A percentile compares a stretch with the other conserved stretches of the same genome.
Conservation (phyloP, 2,113 vertebrate species). For the Epinephelus fuscoguttatus region DNA sequence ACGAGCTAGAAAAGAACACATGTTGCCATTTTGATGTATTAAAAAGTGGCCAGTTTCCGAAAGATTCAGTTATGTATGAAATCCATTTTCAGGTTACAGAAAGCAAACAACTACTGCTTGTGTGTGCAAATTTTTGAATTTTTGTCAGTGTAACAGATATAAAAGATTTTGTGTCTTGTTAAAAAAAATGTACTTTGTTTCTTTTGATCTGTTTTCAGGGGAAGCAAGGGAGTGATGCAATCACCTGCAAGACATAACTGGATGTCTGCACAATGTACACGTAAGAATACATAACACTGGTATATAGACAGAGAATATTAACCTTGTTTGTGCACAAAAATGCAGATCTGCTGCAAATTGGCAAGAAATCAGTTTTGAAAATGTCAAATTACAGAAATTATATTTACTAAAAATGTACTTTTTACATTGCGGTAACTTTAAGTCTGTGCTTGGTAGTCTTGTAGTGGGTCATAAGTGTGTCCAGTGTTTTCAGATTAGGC, state of each 20-base stretch:
- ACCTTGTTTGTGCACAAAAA: background rate
- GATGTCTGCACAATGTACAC: background rate
- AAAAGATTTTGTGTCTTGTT: background rate
- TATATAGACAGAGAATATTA: background rate
- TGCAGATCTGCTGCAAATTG: background rate
- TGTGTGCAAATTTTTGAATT: background rate
- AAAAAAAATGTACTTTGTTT: background rate
- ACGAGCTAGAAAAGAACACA: background rate
- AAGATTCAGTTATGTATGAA: slow-evolving; percentile 4
- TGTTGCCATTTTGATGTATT: background rate
- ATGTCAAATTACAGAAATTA: background rate
- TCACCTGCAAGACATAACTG: slow-evolving; percentile 1
- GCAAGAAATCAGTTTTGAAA: background rate
- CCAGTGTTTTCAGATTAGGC: slow-evolving; percentile 53
- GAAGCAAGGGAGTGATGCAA: background rate
- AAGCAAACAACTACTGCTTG: background rate
- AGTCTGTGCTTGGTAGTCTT: slow-evolving; percentile 55
- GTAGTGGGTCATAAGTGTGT: slow-evolving; percentile 65
- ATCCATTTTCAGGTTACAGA: slow-evolving; percentile 8
- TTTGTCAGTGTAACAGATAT: background rate
- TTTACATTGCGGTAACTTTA: slow-evolving; percentile 47
- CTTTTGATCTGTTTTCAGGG: slow-evolving; percentile 14
- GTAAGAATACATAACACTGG: background rate
- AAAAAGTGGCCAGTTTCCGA: background rate
- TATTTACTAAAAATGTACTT: slow-evolving; percentile 11